Conservation (phyloP, 2,797 vertebrate species). For the Cuculus canorus region DNA sequence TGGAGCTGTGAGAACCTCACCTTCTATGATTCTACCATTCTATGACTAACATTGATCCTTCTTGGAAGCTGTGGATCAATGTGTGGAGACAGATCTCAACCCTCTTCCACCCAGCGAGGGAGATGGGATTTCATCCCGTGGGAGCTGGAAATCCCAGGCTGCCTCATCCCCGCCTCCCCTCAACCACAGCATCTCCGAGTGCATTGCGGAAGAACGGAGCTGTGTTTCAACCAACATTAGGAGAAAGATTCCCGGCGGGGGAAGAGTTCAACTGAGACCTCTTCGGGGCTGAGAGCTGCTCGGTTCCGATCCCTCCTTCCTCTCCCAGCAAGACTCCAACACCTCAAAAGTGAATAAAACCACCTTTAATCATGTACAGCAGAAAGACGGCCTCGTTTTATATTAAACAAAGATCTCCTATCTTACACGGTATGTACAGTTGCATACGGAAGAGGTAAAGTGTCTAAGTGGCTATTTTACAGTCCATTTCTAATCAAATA, state of each 20-base stretch:
- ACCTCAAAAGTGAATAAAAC: conserved; percentile 76
- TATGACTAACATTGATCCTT: accelerated
- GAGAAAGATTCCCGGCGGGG: no score
- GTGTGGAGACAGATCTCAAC: accelerated
- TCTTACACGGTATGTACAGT: conserved; percentile 86
- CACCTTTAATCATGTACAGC: conserved; percentile 86
- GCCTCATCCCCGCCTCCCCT: accelerated
- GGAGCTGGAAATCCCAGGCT: neutral
- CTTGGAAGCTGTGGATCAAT: accelerated
- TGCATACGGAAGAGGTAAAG: conserved; percentile 89
- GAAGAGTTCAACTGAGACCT: neutral
- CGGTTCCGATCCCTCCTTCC: accelerated
- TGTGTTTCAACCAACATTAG: no score
- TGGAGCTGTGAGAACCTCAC: no score
- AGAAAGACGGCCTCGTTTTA: conserved; percentile 84
- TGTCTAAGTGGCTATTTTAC: conserved; percentile 88
- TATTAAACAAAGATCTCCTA: conserved; percentile 85
- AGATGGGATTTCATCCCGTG: no score
- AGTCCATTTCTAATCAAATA: conserved; percentile 82
- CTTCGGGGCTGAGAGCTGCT: no score
- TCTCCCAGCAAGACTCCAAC: neutral
- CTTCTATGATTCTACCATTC: no score
- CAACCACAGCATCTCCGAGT: neutral
- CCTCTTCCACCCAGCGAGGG: no score
- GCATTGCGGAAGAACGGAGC: no score